Evolutionary conservation across 1,140 invertebrate genomes (phyloP).

Genomic region (Linepithema humile): DNA sequence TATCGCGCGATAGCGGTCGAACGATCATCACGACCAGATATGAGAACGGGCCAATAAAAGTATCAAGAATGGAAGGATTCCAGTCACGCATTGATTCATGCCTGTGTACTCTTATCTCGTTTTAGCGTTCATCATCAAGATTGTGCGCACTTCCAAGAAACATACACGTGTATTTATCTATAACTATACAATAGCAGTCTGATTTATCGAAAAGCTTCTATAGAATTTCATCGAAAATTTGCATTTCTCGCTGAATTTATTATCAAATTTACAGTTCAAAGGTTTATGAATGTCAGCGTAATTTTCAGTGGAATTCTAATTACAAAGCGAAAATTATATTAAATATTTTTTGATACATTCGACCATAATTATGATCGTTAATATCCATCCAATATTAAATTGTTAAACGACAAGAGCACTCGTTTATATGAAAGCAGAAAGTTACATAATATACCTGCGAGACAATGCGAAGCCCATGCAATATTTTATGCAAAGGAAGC

Average conservation of each 20-base stretch:
- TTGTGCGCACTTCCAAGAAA: not conserved
- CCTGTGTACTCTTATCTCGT: slow-evolving; percentile 8
- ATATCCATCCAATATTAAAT: slow-evolving; percentile 22
- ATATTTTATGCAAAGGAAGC: not conserved
- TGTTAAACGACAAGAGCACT: not conserved
- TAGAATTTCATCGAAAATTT: not conserved
- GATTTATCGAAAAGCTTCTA: too few species aligned
- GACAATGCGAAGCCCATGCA: not conserved
- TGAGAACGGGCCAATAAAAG: slow-evolving; percentile 13
- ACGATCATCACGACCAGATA: not conserved
- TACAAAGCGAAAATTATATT: not conserved
- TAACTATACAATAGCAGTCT: not conserved
- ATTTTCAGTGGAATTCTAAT: slow-evolving; percentile 20
- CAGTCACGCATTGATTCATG: slow-evolving; percentile 38
- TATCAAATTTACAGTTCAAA: not conserved
- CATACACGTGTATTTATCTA: not conserved
- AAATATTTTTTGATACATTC: not conserved
- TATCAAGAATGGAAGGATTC: slow-evolving; percentile 30
- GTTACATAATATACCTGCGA: not conserved
- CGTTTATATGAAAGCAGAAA: not conserved
- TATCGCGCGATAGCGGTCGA: not conserved
- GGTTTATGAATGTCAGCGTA: not conserved
- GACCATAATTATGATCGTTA: slow-evolving; percentile 1
- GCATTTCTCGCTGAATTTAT: not conserved
- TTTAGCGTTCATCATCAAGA: slow-evolving; percentile 8